These are phyloP conservation scores for Tenualosa ilisha DNA, from an alignment of 2,797 vertebrate genomes.

Conservation along the genomic window DNA sequence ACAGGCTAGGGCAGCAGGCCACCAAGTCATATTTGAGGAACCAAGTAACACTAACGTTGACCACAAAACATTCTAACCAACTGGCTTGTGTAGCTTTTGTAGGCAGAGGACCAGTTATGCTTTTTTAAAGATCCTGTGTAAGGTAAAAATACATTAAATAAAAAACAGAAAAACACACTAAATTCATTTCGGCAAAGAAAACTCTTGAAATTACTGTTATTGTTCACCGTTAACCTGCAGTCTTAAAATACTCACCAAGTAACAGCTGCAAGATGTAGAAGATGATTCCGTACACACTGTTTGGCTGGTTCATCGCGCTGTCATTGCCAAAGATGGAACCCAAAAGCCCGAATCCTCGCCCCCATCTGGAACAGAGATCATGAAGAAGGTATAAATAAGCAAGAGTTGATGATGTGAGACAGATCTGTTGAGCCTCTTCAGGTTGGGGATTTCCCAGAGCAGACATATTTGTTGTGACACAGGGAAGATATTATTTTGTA, in stretches of 20 bases:
- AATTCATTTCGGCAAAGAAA: not conserved
- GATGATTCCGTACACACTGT: conserved; percentile 96
- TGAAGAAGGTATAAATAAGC: not conserved
- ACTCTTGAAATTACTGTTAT: not conserved
- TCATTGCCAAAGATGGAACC: conserved; percentile 97
- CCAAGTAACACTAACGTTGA: not conserved
- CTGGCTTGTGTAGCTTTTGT: not conserved
- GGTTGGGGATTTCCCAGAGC: not conserved
- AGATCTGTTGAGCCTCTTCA: not conserved
- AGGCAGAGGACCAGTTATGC: not conserved
- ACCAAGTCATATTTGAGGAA: not conserved
- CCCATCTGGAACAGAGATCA: conserved; percentile 80
- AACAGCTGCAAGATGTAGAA: conserved; percentile 99
- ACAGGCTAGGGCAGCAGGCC: not conserved
- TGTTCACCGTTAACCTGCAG: not conserved
- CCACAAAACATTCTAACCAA: not conserved
- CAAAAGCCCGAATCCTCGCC: conserved; percentile 96
- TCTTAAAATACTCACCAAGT: conserved; percentile 85
- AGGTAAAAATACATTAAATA: not conserved
- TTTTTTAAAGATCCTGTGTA: not conserved
- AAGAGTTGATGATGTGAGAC: not conserved
- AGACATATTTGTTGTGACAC: not conserved
- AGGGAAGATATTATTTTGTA: not conserved
- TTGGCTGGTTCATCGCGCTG: conserved; percentile 98
- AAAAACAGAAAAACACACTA: not conserved